Base-by-base conservation (phyloP, 2,113 vertebrate genomes). In the Salvelinus sp. region DNA sequence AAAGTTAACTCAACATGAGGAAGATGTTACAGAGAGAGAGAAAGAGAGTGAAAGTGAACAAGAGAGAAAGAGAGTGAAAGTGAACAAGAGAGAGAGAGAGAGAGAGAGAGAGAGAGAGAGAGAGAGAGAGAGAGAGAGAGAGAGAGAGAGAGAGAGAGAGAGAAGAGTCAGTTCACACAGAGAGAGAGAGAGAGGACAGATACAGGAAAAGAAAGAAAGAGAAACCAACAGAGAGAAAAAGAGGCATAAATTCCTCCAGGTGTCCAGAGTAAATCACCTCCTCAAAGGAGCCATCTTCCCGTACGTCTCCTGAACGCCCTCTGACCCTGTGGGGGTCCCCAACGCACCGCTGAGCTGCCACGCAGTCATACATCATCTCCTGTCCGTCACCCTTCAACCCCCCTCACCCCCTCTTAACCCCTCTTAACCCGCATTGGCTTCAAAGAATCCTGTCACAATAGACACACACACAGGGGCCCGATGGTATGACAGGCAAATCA, bases 221-320 rank as follows among this genome's bases (percentile, higher is more conserved):
- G 13, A n/a, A n/a, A 58, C n/a, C 13, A 18, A 50, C 27, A 25
- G 4, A 22, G 27, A 47, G 7, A 60, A 3, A 47, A 69, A 80
- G 69, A 67, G 70, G 78, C 82, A 84, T 85, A 85, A 85, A 79
- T 79, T 87, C 12, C 76, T 92, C 90, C 93, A 93, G 89, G 89
- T 92, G 91, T 79, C 70, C 74, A 16, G 73, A 80, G 86, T 91
- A 91, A 93, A 91, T 90, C 86, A 89, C 57, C 75, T 50, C 69
- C 84, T 88, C 84, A 86, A 85, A 90, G 85, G 72, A 90, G 87
- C 86, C 88, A 79, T 89, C 88, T 83, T 82, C 68, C 64, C 75
- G 63, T 58, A 81, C 75, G 86, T 83, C 86, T 91, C 73, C 75
- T 48, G 47, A 33, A 54, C 4, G 68, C 82, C 78, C 87, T 85